A percentile compares a stretch with the other conserved stretches of the same genome.
These are phyloP conservation scores for Agonopterix subpropinquella DNA, from an alignment of 2,888 invertebrate genomes.

Conservation along the genomic window DNA sequence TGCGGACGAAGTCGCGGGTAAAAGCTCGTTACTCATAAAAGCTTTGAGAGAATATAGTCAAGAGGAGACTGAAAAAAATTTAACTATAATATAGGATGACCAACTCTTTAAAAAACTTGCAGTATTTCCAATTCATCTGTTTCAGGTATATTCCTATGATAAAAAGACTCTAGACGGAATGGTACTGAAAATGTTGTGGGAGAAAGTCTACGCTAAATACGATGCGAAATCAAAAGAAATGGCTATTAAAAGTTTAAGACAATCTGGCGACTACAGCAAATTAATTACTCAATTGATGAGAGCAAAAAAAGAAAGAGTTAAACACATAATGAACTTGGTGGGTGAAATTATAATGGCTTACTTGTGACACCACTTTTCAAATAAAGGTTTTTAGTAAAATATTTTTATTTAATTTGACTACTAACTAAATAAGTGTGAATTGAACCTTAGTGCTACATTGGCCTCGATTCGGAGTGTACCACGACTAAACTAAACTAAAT, in stretches of 20 bases:
- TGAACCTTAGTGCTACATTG: background rate
- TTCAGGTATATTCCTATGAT: conserved; percentile 35
- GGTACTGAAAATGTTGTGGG: conserved; percentile 56
- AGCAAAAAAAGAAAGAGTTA: conserved; percentile 45
- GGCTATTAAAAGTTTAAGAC: conserved; percentile 42
- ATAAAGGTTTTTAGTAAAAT: background rate
- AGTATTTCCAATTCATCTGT: conserved; percentile 7
- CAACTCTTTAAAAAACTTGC: too few relatives aligned
- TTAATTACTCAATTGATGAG: conserved; percentile 37
- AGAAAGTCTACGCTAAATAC: conserved; percentile 45
- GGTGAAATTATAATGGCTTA: conserved; percentile 48
- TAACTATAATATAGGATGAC: too few relatives aligned
- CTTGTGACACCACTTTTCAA: conserved; percentile 20
- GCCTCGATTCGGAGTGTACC: too few relatives aligned
- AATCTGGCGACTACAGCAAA: conserved; percentile 44
- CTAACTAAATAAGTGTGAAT: background rate
- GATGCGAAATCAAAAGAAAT: conserved; percentile 43
- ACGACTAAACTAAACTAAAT: too few relatives aligned
- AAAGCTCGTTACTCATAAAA: too few relatives aligned
- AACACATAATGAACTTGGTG: conserved; percentile 39
- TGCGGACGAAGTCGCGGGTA: too few relatives aligned
- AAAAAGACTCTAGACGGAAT: conserved; percentile 53
- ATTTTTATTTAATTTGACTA: background rate
- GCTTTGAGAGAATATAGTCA: too few relatives aligned
- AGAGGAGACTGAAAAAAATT: too few relatives aligned